Evolutionary conservation across 2,797 vertebrate genomes (phyloP), one percentile per base, ranked within the genome.

Genomic region (Sciaenops ocellatus): DNA sequence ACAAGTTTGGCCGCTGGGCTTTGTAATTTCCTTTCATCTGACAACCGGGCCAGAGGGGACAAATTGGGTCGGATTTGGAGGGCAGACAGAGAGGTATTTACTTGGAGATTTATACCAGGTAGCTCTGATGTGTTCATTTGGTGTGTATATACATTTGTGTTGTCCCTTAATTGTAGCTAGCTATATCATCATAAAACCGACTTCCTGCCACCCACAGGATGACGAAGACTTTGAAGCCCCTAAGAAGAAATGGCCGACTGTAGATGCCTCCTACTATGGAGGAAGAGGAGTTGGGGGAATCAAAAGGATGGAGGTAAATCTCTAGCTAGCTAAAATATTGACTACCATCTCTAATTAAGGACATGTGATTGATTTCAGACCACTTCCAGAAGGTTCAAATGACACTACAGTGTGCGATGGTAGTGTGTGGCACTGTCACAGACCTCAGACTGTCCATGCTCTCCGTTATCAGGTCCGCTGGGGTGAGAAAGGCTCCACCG

Each of bases 161-260:
- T 67, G 17, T 24, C 10, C 4, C 11, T 17, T 44, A 20, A 26
- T 4, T 65, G 13, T 18, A 56, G 26, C 6, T 30, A 30, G 30
- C 30, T 30, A 30, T 30, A 34, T 34, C 15, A 15, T 28, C 8
- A 68, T 13, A 61, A 64, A 15, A 62, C 3, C 3, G 15, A 59
- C 34, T 24, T 66, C 24, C 34, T 78, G 20, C 79, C 34, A 28
- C 38, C n/a, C n/a, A 6, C 60, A 97, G 96, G 97, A 99, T 50
- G 98, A 99, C 54, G 98, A 99, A 13, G 98, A 99, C 16, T 97
- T 97, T 62, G 98, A 97, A 0, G 75, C 94, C 24, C 97, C 97
- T 0, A 99, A 98, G 93, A 99, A 99, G 89, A 99, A 99, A 87
- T 99, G 98, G 98, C 98, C 98, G 0, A 99, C 98, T 0, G 98